A percentile compares a stretch with the other conserved stretches of the same genome.
These are phyloP conservation scores for Ptychoptera contaminata DNA, from an alignment of 2,888 invertebrate genomes.

Conservation along the genomic window DNA sequence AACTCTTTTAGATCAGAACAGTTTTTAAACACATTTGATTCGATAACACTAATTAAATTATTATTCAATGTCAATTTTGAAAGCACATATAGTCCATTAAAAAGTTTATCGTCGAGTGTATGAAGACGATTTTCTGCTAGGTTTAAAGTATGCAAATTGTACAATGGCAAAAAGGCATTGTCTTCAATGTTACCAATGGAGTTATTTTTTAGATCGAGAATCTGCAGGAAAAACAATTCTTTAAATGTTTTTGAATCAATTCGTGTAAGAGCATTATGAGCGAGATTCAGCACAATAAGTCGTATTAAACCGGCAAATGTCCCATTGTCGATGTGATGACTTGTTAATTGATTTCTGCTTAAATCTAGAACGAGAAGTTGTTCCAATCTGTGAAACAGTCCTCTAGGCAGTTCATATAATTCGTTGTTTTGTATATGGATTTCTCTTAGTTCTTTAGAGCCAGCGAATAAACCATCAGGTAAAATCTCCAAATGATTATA, in stretches of 20 bases:
- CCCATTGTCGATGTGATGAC: conserved; percentile 69
- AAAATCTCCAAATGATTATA: conserved; percentile 68
- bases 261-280: conserved; percentile 67
- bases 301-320: conserved; percentile 78
- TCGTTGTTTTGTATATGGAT: conserved; percentile 75
- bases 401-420: conserved; percentile 63
- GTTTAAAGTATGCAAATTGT: conserved; percentile 78
- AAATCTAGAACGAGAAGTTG: conserved; percentile 72
- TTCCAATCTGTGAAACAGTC: conserved; percentile 69
- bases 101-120: conserved; percentile 62
- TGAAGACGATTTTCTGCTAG: conserved; percentile 75
- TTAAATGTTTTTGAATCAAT: conserved; percentile 75
- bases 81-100: conserved; percentile 70
- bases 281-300: conserved; percentile 67
- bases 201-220: conserved; percentile 70
- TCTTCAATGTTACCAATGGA: conserved; percentile 79
- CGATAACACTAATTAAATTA: conserved; percentile 64
- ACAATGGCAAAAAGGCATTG: conserved; percentile 71
- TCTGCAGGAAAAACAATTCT: conserved; percentile 73
- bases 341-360: conserved; percentile 70
- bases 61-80: conserved; percentile 74
- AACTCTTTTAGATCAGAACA: conserved; percentile 79
- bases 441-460: conserved; percentile 65
- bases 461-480: conserved; percentile 69
- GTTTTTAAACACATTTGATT: conserved; percentile 70